Evolutionary conservation across 2,113 vertebrate species (phyloP).

Genomic region (Cynopterus brachyotis): DNA sequence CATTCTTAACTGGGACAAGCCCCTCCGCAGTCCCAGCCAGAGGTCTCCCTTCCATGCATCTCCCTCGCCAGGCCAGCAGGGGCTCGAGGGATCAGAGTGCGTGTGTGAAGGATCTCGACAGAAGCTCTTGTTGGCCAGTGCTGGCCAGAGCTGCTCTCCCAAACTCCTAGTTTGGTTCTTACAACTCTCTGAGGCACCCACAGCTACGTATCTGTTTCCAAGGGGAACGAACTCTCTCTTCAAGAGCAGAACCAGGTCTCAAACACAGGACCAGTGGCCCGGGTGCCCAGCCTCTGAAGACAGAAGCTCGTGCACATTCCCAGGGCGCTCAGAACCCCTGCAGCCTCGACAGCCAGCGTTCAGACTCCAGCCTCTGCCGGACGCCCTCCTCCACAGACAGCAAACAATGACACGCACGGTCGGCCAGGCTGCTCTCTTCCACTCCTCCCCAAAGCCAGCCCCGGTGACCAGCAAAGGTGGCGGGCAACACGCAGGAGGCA

Average conservation of each 20-base stretch:
- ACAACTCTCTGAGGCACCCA: not conserved
- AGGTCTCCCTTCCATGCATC: not conserved
- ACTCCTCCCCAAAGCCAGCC: not conserved
- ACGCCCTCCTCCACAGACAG: not conserved
- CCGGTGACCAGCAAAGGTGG: not conserved
- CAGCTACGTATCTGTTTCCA: not conserved
- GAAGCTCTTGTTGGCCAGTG: not conserved
- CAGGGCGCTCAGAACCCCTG: rapidly evolving
- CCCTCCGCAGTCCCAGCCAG: not conserved
- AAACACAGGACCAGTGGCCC: not conserved
- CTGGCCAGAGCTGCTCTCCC: not conserved
- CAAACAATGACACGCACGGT: constrained; percentile 36
- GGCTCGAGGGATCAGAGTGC: too few relatives aligned
- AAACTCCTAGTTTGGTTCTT: not conserved
- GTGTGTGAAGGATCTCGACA: not conserved
- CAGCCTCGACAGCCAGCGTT: not conserved
- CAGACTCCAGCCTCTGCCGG: not conserved
- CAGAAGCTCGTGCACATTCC: not conserved
- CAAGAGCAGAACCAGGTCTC: not conserved
- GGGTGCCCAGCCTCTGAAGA: not conserved
- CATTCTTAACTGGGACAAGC: not conserved
- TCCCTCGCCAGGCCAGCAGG: not conserved
- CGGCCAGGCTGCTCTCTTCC: not conserved
- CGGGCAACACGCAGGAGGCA: not conserved
- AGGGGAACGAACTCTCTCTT: not conserved